A percentile compares a stretch with the other conserved stretches of the same genome.
phyloP scores from a whole-genome alignment of 2,113 vertebrate species.

The Alces alces region DNA sequence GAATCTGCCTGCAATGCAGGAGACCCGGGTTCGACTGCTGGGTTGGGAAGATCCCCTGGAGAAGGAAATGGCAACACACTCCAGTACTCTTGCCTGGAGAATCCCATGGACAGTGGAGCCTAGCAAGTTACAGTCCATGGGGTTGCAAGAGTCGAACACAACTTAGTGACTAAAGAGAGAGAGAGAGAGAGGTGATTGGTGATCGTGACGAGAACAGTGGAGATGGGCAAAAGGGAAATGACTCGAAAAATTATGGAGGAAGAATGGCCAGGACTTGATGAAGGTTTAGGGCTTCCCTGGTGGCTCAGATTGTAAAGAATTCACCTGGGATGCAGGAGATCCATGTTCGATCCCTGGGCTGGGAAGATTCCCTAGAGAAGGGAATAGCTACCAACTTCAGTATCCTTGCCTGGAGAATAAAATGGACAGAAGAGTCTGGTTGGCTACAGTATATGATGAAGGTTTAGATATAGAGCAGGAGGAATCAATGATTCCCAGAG shows the following conservation, averaged over 20 bases:
- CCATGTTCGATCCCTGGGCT: neutral
- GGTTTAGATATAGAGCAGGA: neutral
- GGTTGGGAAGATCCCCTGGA: neutral
- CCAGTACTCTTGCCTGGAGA: neutral
- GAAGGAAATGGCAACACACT: neutral
- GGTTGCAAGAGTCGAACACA: fast-evolving
- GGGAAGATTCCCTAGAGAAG: neutral
- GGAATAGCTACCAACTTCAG: neutral
- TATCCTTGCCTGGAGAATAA: neutral
- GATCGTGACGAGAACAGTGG: neutral
- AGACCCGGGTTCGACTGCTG: neutral
- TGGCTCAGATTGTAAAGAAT: neutral
- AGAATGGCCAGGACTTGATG: neutral
- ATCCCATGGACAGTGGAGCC: neutral
- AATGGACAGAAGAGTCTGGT: neutral
- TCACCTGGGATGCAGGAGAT: neutral
- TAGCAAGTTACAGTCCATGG: neutral
- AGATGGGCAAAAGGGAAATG: neutral
- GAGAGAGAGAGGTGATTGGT: neutral
- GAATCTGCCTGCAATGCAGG: neutral
- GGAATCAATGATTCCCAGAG: neutral
- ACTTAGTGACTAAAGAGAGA: neutral
- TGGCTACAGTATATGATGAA: neutral
- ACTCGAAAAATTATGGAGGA: neutral
- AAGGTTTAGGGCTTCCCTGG: neutral